Base-by-base conservation (phyloP, 37 sponge, comb jelly and placozoan genomes). In the Chondrilla cf. caribensis region DNA sequence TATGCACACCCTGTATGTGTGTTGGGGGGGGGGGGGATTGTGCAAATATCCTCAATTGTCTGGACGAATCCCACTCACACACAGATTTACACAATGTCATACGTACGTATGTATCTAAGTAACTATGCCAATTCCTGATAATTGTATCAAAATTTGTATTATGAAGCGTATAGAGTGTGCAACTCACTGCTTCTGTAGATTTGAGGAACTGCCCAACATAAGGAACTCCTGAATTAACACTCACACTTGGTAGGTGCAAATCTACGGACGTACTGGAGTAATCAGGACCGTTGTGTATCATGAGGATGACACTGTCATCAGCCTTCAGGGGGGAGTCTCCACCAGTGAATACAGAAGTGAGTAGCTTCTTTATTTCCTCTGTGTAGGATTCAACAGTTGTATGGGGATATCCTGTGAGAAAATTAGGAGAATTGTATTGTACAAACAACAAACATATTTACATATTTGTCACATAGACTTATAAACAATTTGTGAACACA, bases 251-350 rank as follows among this genome's bases (percentile, higher is more conserved):
- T 73, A 22, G n/a, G 18, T 37, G 54, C 57, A 28, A 58, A 55
- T 77, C 57, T 31, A 26, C 75, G 71, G 64, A 67, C 51, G 62
- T 78, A 84, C 93, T 80, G 33, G 84, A 80, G 4, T 86, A 58
- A 7, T 54, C 66, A 28, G 96, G 96, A 37, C 96, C 96, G 78
- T 33, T 55, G 70, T 96, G 96, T 11, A 94, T 90, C 96, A 96
- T 96, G 15, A 96, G 73, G 38, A 96, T 88, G 8, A 90, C 78
- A 31, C 77, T 57, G 38, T 96, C 91, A 58, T 84, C 58, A 0
- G 64, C 64, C 9, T 38, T 31, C 22, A 84, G 41, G 15, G 65
- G 39, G 19, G 60, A 55, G 6, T 35, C 38, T 25, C 86, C 81
- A 26, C 37, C 26, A 0, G 70, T 17, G 32, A 87, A 78, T 17